Conservation (phyloP, 2,888 invertebrate species). For the Glaucopsyche alexis region DNA sequence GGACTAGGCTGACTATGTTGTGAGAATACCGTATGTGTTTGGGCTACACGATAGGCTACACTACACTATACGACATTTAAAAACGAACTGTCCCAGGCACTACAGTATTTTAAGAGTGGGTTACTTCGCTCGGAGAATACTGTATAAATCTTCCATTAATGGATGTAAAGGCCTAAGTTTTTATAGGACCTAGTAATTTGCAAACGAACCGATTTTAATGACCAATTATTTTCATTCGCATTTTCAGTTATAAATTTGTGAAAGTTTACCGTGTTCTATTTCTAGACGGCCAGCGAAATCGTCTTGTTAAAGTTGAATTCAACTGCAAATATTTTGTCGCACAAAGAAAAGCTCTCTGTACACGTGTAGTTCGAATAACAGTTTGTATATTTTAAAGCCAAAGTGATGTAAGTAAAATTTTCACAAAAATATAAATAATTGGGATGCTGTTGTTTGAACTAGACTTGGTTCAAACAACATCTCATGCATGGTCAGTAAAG, state of each 20-base stretch:
- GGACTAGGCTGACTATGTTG: no score
- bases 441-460: background rate
- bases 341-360: background rate
- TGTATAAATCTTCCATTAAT: no score
- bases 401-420: background rate
- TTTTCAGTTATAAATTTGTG: background rate
- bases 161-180: no score
- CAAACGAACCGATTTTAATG: background rate
- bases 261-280: background rate
- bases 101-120: no score
- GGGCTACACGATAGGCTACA: no score
- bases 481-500: background rate
- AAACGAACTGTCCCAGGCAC: no score
- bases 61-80: no score
- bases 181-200: no score
- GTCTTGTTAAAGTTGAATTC: background rate
- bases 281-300: conserved; percentile 11
- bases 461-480: no score
- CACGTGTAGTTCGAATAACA: background rate
- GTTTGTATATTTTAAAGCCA: background rate
- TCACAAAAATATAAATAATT: background rate
- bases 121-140: no score
- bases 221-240: background rate
- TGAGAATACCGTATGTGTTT: no score
- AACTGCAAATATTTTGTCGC: conserved; percentile 2